Conservation (phyloP, 2,797 vertebrate genomes). For the Cynodonichthys magdalenae region DNA sequence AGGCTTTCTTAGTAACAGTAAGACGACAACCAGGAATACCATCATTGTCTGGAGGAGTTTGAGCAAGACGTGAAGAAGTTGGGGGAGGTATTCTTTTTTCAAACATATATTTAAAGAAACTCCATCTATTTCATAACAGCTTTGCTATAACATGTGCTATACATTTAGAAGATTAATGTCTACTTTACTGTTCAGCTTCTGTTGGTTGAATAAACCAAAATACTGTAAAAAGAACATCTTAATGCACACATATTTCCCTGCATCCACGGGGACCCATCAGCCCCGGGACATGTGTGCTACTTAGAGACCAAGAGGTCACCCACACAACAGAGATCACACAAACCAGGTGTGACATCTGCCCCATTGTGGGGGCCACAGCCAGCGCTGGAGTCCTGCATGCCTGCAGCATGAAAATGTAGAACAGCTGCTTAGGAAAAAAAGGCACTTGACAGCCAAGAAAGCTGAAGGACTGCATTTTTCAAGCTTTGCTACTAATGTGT, state of each 20-base stretch:
- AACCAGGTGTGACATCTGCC: constrained; percentile 80
- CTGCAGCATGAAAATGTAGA: constrained; percentile 58
- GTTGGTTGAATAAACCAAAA: constrained; percentile 4
- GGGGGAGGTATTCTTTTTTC: constrained; percentile 19
- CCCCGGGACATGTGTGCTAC: constrained; percentile 65
- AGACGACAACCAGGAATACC: constrained; percentile 70
- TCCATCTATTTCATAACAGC: constrained; percentile 20
- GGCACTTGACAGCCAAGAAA: constrained; percentile 41
- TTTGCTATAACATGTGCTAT: constrained; percentile 8
- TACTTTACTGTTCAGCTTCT: constrained; percentile 6
- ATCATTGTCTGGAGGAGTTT: constrained; percentile 61
- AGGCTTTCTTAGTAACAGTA: constrained; percentile 61
- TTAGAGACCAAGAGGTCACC: constrained; percentile 73
- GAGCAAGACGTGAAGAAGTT: constrained; percentile 35
- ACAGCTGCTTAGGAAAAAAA: constrained; percentile 30
- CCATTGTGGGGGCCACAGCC: constrained; percentile 58
- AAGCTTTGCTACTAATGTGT: constrained; percentile 8
- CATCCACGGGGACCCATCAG: constrained; percentile 54
- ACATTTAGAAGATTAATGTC: constrained; percentile 9
- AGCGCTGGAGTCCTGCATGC: constrained; percentile 49
- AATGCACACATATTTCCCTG: constrained; percentile 6
- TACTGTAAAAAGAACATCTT: constrained; percentile 2
- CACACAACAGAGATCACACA: constrained; percentile 71
- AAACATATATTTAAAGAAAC: constrained; percentile 20
- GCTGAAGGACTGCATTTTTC: constrained; percentile 3